Percentiles rank a stretch among this genome's conserved stretches.
These are phyloP conservation scores for Apolygus lucorum DNA, from an alignment of 1,140 invertebrate species.

Conservation along the genomic window DNA sequence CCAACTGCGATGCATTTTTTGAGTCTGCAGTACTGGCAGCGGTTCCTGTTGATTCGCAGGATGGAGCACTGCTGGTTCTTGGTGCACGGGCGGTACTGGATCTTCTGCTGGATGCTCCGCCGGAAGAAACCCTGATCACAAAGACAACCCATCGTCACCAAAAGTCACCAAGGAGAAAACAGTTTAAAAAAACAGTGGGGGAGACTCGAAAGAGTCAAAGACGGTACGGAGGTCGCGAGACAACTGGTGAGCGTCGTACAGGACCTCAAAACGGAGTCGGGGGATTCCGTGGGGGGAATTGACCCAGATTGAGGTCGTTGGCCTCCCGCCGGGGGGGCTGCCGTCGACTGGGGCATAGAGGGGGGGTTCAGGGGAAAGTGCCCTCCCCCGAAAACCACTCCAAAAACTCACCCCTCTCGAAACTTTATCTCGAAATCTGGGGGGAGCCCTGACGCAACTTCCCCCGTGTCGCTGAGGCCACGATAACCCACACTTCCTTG, in stretches of 20 bases:
- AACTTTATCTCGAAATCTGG: too few species aligned
- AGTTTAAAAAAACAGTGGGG: conserved; percentile 33
- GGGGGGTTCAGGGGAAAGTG: too few species aligned
- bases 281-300: conserved; percentile 32
- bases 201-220: background rate
- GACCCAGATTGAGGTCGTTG: conserved; percentile 25
- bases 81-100: conserved; percentile 93
- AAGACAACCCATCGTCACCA: conserved; percentile 32
- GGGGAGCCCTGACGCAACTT: too few species aligned
- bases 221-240: background rate
- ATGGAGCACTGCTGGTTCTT: conserved; percentile 97
- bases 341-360: too few species aligned
- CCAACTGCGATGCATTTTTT: conserved; percentile 97
- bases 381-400: too few species aligned
- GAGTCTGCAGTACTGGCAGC: conserved; percentile 92
- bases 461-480: too few species aligned
- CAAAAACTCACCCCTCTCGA: too few species aligned
- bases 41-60: conserved; percentile 89
- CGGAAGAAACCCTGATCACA: conserved; percentile 71
- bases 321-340: background rate
- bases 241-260: background rate
- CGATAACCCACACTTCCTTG: too few species aligned
- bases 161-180: background rate
- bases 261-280: background rate
- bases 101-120: conserved; percentile 93